Evolutionary conservation across 1,140 invertebrate genomes (phyloP), one percentile per base, ranked within the genome.

Genomic region (Heliconius nattereri): DNA sequence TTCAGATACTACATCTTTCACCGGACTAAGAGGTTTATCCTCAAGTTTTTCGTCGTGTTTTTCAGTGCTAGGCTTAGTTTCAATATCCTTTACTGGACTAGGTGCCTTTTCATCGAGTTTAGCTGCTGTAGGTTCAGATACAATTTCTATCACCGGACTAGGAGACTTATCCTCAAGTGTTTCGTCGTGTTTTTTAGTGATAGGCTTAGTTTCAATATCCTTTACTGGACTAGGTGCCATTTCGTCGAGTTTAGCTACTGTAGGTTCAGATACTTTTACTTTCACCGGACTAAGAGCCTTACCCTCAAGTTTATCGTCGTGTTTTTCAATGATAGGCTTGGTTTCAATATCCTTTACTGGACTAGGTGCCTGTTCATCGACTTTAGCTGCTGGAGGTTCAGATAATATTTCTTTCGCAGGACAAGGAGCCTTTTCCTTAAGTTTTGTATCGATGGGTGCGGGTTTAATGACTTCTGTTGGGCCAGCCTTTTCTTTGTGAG

Each of bases 61-160:
- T n/a, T n/a, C n/a, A n/a, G n/a, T n/a, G n/a, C n/a, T n/a, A n/a
- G n/a, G n/a, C n/a, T n/a, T n/a, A n/a, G n/a, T n/a, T n/a, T n/a
- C n/a, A 6, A 73, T 81, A 19, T 77, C 52, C 26, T 83, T 76
- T 0, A 71, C 7, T 2, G 81, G 84, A 23, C 80, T 83, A 11
- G 72, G 74, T 37, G 16, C 70, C 57, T 82, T 85, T 23, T 66
- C 35, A 29, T 74, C 54, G n/a, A 37, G 60, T 13, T 60, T 71
- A 20, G 5, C 7, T 1, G 37, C 1, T 19, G 45, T 0, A 16
- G 6, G 29, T 20, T 13, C 71, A 5, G 32, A 19, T n/a, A n/a
- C 71, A 0, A 23, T 23, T 1, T 23, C 35, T 9, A 9, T 40
- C 1, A 40, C 7, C 2, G 79, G 71, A 35, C 71, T 85, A 19